A percentile compares a stretch with the other conserved stretches of the same genome.
phyloP scores from a whole-genome alignment of 2,113 vertebrate genomes.

The Microtus oregoni region DNA sequence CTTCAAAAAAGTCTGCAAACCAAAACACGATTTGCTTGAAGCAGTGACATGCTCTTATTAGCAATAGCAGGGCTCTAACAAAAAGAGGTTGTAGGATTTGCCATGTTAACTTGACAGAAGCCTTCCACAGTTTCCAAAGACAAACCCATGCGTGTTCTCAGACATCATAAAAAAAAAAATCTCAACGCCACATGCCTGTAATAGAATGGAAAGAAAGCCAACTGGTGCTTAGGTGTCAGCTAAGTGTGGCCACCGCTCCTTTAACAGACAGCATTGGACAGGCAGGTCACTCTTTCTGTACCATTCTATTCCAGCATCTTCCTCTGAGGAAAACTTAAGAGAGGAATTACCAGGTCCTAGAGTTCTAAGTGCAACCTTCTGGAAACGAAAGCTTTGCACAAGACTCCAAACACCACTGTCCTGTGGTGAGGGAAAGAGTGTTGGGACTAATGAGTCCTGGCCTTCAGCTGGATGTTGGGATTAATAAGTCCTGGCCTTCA shows the following conservation, averaged over 20 bases:
- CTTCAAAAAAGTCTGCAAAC: conserved; percentile 23
- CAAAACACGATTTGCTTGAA: conserved; percentile 27
- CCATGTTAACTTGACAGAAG: not conserved
- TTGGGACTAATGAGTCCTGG: too few species aligned
- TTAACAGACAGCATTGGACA: not conserved
- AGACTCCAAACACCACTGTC: not conserved
- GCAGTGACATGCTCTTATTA: not conserved
- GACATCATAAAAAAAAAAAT: not conserved
- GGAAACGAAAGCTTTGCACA: not conserved
- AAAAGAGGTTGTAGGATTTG: not conserved
- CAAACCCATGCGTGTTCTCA: not conserved
- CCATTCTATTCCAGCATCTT: not conserved
- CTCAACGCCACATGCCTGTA: not conserved
- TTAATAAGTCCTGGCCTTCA: too few species aligned
- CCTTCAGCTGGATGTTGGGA: too few species aligned
- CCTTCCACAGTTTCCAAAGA: not conserved
- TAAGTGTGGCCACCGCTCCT: not conserved
- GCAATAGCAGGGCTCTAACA: not conserved
- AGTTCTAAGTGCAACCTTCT: not conserved
- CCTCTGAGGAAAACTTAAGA: not conserved
- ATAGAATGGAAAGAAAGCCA: not conserved
- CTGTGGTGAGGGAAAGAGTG: not conserved
- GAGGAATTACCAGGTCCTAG: not conserved
- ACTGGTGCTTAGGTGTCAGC: not conserved
- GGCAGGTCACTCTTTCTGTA: not conserved